phyloP scores from a whole-genome alignment of 2,797 vertebrate species.

The Salarias fasciatus region DNA sequence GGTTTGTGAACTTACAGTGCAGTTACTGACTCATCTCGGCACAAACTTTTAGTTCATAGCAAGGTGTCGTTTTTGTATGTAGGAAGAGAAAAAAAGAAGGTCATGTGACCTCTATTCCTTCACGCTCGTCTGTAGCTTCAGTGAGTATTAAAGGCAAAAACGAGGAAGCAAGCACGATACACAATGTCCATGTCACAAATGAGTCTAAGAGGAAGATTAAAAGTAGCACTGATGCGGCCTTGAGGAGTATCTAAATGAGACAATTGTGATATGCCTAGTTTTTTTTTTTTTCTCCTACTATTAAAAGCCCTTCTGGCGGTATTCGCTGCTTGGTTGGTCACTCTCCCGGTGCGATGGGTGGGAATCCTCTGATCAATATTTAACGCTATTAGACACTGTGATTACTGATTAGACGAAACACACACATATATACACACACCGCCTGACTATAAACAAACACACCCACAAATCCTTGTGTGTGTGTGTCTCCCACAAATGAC shows the following conservation, averaged over 20 bases:
- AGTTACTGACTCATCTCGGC: conserved; percentile 22
- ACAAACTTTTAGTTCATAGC: conserved; percentile 14
- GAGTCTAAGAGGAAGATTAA: conserved; percentile 57
- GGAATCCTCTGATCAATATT: conserved; percentile 53
- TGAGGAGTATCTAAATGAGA: conserved; percentile 52
- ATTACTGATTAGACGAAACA: conserved; percentile 44
- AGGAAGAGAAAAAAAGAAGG: neutral
- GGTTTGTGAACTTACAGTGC: conserved; percentile 8
- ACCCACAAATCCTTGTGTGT: neutral
- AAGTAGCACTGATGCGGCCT: conserved; percentile 50
- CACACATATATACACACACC: conserved; percentile 9
- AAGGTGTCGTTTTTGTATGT: conserved; percentile 8
- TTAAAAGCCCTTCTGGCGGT: conserved; percentile 30
- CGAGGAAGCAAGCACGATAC: conserved; percentile 5
- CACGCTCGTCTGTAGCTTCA: conserved; percentile 3
- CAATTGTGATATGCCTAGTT: conserved; percentile 16
- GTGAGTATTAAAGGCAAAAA: conserved; percentile 43
- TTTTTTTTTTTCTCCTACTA: conserved; percentile 6
- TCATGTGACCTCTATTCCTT: conserved; percentile 17
- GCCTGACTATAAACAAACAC: neutral
- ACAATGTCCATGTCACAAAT: conserved; percentile 41
- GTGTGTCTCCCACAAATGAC: neutral
- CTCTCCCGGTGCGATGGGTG: conserved; percentile 27
- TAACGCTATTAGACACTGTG: conserved; percentile 43
- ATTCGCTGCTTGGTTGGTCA: conserved; percentile 34